Percentiles rank a stretch among this genome's conserved stretches.
These are phyloP conservation scores for Cotesia vestalis DNA, from an alignment of 1,140 invertebrate genomes.

Conservation along the genomic window DNA sequence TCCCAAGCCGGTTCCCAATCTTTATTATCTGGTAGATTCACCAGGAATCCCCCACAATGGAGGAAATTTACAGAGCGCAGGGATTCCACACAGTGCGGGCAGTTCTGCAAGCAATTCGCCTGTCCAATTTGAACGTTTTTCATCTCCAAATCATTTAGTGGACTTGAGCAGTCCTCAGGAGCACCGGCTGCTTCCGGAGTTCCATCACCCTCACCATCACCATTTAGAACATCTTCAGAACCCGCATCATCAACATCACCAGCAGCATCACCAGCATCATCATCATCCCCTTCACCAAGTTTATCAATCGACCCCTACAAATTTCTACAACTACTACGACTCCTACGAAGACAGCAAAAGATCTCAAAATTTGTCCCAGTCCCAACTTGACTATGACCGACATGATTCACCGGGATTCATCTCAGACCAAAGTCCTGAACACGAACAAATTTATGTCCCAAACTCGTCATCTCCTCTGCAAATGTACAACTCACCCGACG, in stretches of 20 bases:
- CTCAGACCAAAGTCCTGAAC: constrained; percentile 46
- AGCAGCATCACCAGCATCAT: neutral
- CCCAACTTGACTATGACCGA: constrained; percentile 44
- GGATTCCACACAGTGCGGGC: constrained; percentile 51
- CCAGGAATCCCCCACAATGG: constrained; percentile 51
- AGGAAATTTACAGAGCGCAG: constrained; percentile 42
- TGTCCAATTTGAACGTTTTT: constrained; percentile 49
- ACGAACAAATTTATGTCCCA: constrained; percentile 47
- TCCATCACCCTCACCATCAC: constrained; percentile 38
- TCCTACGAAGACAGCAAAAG: constrained; percentile 39
- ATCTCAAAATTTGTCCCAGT: constrained; percentile 32
- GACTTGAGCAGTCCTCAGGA: constrained; percentile 53
- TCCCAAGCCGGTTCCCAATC: constrained; percentile 31
- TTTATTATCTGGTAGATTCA: constrained; percentile 41
- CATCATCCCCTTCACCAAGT: constrained; percentile 26
- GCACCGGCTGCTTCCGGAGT: constrained; percentile 36
- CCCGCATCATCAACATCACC: constrained; percentile 39
- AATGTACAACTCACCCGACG: constrained; percentile 46
- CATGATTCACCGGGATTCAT: constrained; percentile 47
- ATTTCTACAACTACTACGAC: constrained; percentile 44
- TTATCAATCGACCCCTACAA: constrained; percentile 35
- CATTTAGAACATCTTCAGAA: constrained; percentile 33
- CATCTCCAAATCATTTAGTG: constrained; percentile 52
- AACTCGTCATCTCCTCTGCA: constrained; percentile 38
- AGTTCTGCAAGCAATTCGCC: constrained; percentile 57